Conservation (phyloP, 2,888 invertebrate genomes). For the Hybos culiciformis region DNA sequence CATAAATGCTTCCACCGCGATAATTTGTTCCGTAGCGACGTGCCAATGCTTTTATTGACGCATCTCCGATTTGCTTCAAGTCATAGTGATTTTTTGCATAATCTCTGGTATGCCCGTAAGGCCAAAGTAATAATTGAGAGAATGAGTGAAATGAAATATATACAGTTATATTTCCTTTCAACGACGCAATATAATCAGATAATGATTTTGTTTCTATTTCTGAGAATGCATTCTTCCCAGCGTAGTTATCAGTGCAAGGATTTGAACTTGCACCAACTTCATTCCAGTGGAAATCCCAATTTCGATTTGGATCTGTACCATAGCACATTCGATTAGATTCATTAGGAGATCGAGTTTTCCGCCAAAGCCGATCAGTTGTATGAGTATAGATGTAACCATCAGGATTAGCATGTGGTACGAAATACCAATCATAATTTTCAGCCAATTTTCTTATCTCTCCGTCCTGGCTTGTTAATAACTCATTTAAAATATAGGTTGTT, state of each 20-base stretch:
- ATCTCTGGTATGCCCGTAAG: slow-evolving; percentile 43
- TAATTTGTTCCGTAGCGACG: slow-evolving; percentile 34
- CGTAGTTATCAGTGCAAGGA: slow-evolving; percentile 49
- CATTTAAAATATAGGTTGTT: slow-evolving; percentile 46
- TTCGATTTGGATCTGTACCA: slow-evolving; percentile 66
- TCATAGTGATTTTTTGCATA: slow-evolving; percentile 40
- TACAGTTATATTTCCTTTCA: slow-evolving; percentile 40
- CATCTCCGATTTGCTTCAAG: slow-evolving; percentile 29
- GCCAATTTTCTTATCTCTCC: slow-evolving; percentile 38
- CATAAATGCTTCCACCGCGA: slow-evolving; percentile 35
- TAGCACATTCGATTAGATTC: slow-evolving; percentile 33
- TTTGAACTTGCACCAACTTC: slow-evolving; percentile 42
- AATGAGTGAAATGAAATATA: slow-evolving; percentile 65
- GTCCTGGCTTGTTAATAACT: slow-evolving; percentile 44
- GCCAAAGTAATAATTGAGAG: slow-evolving; percentile 52
- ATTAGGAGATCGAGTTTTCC: slow-evolving; percentile 49
- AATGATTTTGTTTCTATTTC: slow-evolving; percentile 48
- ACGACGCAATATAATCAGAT: slow-evolving; percentile 39
- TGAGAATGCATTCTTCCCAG: slow-evolving; percentile 54
- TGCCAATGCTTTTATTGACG: slow-evolving; percentile 23
- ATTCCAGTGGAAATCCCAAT: slow-evolving; percentile 59
- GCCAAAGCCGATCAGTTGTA: slow-evolving; percentile 46
- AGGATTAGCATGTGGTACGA: slow-evolving; percentile 60
- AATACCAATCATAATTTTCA: slow-evolving; percentile 53
- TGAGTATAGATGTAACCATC: slow-evolving; percentile 63